Conservation (phyloP, 1,140 invertebrate genomes). For the Armadillidium nasatum region DNA sequence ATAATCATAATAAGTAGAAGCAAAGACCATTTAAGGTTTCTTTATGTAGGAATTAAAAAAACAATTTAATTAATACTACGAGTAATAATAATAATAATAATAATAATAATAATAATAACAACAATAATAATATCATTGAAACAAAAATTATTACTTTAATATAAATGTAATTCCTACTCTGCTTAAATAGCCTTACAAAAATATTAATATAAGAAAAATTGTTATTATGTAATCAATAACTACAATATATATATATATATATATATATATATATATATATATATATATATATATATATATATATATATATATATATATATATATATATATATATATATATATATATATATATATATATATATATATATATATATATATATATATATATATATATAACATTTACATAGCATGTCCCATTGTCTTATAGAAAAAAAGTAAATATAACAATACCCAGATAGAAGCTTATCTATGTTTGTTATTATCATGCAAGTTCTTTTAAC, state of each 20-base stretch:
- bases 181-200: background rate
- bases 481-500: background rate
- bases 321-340: conserved; percentile 18
- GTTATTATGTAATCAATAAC: conserved; percentile 1
- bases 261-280: background rate
- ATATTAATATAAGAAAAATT: background rate
- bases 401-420: background rate
- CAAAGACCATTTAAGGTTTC: too few relatives aligned
- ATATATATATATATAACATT: too few relatives aligned
- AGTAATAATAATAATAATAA: conserved; percentile 22
- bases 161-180: background rate
- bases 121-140: background rate
- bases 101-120: conserved; percentile 21
- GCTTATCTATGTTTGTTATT: background rate
- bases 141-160: background rate
- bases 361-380: conserved; percentile 10
- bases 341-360: conserved; percentile 16
- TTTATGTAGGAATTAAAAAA: too few relatives aligned
- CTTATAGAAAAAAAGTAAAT: too few relatives aligned
- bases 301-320: conserved; percentile 16
- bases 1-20: conserved; percentile 5
- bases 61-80: background rate
- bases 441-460: background rate
- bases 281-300: conserved; percentile 11
- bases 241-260: conserved; percentile 12